Base-by-base conservation (phyloP, 1,140 invertebrate genomes). In the Mycetomoellerius zeteki region DNA sequence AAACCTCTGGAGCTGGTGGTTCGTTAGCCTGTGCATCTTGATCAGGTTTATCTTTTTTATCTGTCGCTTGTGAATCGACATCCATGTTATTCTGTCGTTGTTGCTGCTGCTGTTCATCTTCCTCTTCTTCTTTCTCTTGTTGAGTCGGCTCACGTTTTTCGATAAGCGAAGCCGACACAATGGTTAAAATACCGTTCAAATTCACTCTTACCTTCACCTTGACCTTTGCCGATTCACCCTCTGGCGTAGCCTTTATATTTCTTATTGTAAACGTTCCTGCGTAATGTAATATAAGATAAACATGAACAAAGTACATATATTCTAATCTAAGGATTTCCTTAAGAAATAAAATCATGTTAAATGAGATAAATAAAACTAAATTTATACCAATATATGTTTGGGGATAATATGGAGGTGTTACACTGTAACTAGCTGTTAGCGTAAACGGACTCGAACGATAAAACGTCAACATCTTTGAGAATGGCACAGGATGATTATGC, bases 141-240 rank as follows among this genome's bases (percentile, higher is more conserved):
- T 97, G 96, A 14, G 96, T 94, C 1, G 96, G 94, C 91, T 98
- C 97, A 88, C 96, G 97, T 95, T 98, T 98, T 93, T 99, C 99
- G 33, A 98, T 96, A 84, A 99, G 95, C 0, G 97, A 97, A 1
- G 99, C 99, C 84, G 97, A 98, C 3, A 97, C 97, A 4, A 99
- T 96, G 6, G 96, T 97, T 90, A 99, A 97, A 67, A 99, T 97
- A 19, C 99, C 99, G 94, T 99, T 98, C 19, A 98, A 96, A 95
- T 99, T 99, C 24, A 99, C 96, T 86, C 99, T 96, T 7, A 99
- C 98, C 96, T 99, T 99, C 0, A 99, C 97, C 95, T 99, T 99
- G 0, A 99, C 97, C 95, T 99, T 99, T 67, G 98, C 97, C 37
- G 97, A 97, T 91, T 98, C 98, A 6, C 98, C 99, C 89, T 98